phyloP scores from a whole-genome alignment of 2,113 vertebrate species.

The Trematocara macrostoma region DNA sequence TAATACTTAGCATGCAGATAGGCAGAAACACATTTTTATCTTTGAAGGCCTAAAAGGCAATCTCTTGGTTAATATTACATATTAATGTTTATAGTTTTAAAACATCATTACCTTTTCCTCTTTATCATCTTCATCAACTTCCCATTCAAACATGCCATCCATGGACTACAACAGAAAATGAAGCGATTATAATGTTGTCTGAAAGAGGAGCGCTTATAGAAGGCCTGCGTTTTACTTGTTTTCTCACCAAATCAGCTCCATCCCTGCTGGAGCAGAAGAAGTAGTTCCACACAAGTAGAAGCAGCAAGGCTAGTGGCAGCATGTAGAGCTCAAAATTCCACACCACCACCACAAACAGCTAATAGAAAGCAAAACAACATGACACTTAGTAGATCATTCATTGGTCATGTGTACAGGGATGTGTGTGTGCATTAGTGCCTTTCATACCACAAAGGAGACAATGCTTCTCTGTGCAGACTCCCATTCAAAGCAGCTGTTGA shows the following conservation, averaged over 20 bases:
- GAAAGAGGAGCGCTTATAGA: background rate
- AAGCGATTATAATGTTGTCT: background rate
- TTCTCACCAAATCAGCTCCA: slow-evolving; percentile 79
- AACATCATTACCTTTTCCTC: slow-evolving; percentile 49
- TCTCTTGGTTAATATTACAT: background rate
- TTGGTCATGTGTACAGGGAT: background rate
- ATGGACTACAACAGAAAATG: slow-evolving; percentile 12
- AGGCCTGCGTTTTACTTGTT: background rate
- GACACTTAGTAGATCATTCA: background rate
- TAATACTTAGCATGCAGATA: background rate
- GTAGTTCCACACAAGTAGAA: slow-evolving; percentile 87
- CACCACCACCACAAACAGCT: slow-evolving; percentile 90
- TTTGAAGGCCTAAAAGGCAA: background rate
- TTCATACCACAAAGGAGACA: slow-evolving; percentile 85
- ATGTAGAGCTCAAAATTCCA: slow-evolving; percentile 98
- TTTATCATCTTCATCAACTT: slow-evolving; percentile 59
- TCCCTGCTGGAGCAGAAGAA: slow-evolving; percentile 80
- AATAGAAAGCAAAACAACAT: background rate
- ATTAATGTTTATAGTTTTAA: background rate
- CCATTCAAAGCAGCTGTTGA: slow-evolving; percentile 96
- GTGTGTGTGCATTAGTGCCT: background rate
- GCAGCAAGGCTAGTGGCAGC: slow-evolving; percentile 82
- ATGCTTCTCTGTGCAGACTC: slow-evolving; percentile 88
- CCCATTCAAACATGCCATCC: slow-evolving; percentile 62
- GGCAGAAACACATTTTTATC: background rate